These are phyloP conservation scores for Zaprionus africanus DNA, from an alignment of 1,140 invertebrate species.

Conservation along the genomic window DNA sequence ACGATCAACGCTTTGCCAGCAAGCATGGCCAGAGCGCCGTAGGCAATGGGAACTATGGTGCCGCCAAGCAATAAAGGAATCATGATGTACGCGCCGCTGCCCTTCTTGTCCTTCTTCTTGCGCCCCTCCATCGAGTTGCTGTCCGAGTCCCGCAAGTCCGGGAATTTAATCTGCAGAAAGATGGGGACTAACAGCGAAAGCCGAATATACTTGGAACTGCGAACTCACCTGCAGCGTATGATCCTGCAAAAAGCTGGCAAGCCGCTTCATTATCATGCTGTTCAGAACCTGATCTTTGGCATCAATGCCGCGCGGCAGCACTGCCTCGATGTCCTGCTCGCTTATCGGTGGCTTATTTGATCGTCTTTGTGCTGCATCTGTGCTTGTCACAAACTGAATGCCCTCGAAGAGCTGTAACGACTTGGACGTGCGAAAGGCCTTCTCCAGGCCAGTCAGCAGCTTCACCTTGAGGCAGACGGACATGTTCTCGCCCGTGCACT, in stretches of 20 bases:
- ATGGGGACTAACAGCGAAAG: not conserved
- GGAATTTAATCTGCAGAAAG: slow-evolving; percentile 67
- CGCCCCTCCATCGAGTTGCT: slow-evolving; percentile 66
- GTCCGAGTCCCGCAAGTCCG: slow-evolving; percentile 51
- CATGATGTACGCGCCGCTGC: slow-evolving; percentile 89
- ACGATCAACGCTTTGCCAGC: slow-evolving; percentile 94
- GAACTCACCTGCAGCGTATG: slow-evolving; percentile 89
- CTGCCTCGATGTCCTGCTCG: slow-evolving; percentile 88
- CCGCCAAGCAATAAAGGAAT: slow-evolving; percentile 91
- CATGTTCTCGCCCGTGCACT: slow-evolving; percentile 89
- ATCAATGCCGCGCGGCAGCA: slow-evolving; percentile 88
- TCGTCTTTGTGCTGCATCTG: slow-evolving; percentile 63
- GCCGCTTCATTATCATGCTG: slow-evolving; percentile 89
- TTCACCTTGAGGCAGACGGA: slow-evolving; percentile 91
- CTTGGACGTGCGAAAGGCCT: slow-evolving; percentile 87
- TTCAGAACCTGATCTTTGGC: slow-evolving; percentile 90
- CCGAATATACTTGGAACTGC: not conserved
- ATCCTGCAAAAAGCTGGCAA: slow-evolving; percentile 89
- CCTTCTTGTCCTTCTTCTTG: slow-evolving; percentile 87
- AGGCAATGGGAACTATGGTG: slow-evolving; percentile 91
- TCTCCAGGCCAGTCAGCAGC: slow-evolving; percentile 89
- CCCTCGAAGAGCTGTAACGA: slow-evolving; percentile 89
- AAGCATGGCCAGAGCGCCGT: slow-evolving; percentile 91
- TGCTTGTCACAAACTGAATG: slow-evolving; percentile 87
- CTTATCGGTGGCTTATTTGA: slow-evolving; percentile 65